A percentile compares a stretch with the other conserved stretches of the same genome.
Evolutionary conservation across 2,888 invertebrate species (phyloP).

Genomic region (Netelia virgata): DNA sequence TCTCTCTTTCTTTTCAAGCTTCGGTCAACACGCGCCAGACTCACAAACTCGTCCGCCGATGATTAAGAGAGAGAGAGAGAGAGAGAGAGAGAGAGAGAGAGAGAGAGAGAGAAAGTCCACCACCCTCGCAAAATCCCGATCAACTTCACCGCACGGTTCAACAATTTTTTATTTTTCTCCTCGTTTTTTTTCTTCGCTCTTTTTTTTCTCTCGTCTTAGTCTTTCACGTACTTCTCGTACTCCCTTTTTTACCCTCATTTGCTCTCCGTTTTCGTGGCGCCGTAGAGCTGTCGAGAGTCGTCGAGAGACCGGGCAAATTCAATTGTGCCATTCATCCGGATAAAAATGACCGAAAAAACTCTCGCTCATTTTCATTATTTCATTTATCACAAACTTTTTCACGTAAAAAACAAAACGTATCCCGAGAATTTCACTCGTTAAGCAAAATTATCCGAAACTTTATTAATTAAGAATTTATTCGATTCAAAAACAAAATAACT

Average conservation of each 20-base stretch:
- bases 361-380: constrained; percentile 4
- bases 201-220: background rate
- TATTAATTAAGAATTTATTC: too few species aligned
- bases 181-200: background rate
- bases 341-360: background rate
- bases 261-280: constrained; percentile 8
- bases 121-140: constrained; percentile 72
- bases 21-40: constrained; percentile 30
- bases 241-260: background rate
- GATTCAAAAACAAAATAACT: too few species aligned
- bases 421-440: too few species aligned
- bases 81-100: constrained; percentile 29
- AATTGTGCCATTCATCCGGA: constrained; percentile 50
- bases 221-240: background rate
- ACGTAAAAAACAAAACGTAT: too few species aligned
- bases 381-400: background rate
- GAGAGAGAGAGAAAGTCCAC: constrained; percentile 54
- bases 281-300: background rate
- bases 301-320: constrained; percentile 11
- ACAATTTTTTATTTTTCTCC: constrained; percentile 1
- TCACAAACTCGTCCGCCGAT: constrained; percentile 56
- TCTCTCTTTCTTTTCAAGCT: background rate
- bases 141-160: constrained; percentile 62
- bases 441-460: too few species aligned
- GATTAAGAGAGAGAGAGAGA: constrained; percentile 65